Evolutionary conservation across 2,888 invertebrate species (phyloP), one percentile per base, ranked within the genome.

Genomic region (Diarsia rubi): DNA sequence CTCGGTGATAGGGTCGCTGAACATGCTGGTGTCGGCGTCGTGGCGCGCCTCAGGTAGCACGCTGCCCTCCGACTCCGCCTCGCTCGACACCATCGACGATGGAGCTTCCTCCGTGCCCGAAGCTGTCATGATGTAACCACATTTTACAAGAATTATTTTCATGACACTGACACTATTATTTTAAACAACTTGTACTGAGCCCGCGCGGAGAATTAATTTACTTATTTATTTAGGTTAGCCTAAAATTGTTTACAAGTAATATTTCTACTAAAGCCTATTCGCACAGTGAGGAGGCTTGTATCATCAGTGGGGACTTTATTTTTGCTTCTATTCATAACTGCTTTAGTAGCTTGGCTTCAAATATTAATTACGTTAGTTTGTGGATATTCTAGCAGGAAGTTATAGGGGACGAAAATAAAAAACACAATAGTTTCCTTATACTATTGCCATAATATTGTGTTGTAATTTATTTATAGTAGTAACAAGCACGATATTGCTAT

Each of bases 51-150:
- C 96, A 0, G 95, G 93, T 31, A 95, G 83, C 31, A 94, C 89
- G 74, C 96, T 95, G 80, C 93, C 94, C 72, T 96, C 96, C 0
- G 96, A 96, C 80, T 96, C 96, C 4, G 95, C 95, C 79, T 96
- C 96, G 70, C 96, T 96, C 3, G 96, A 96, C 52, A 96, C 95
- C 95, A 96, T 95, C 3, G 96, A 96, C 19, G 95, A 95, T 21
- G 95, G 95, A n/a, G 96, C 94, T 75, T 96, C 96, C 84, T 96
- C 96, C n/a, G 92, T 91, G 9, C 93, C 95, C 83, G 91, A 89
- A 60, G 86, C 90, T 92, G 66, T 9, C 78, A 67, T 60, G 45
- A 62, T 19, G 14, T 78, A 76, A 76, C 42, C 57, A 75, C 21
- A 72, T 63, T 76, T 76, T 8, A 76, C 24, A 2, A 79, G 0